phyloP scores from a whole-genome alignment of 2,888 invertebrate species.

The Melangyna quadrimaculata region DNA sequence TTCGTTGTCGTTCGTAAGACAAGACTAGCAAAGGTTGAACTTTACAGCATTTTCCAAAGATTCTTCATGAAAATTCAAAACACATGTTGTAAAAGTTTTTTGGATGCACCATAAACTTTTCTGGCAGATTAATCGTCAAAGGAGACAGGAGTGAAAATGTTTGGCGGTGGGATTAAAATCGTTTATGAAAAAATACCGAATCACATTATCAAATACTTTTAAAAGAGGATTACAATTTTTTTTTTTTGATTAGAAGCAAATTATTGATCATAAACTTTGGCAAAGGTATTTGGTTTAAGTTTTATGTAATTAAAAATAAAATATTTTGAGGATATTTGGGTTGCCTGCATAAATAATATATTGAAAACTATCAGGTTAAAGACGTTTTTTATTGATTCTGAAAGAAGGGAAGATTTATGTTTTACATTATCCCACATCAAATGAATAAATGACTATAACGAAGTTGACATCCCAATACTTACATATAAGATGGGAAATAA shows the following conservation, averaged over 20 bases:
- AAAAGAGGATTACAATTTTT: neutral
- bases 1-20: neutral
- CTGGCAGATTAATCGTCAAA: slow-evolving; percentile 8
- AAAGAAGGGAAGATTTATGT: too few species aligned
- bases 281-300: too few species aligned
- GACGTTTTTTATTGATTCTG: too few species aligned
- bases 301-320: too few species aligned
- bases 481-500: too few species aligned
- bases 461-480: too few species aligned
- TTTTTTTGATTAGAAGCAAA: neutral
- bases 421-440: too few species aligned
- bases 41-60: slow-evolving; percentile 10
- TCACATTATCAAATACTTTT: neutral
- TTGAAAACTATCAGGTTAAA: too few species aligned
- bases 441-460: too few species aligned
- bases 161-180: neutral
- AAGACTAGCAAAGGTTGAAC: neutral
- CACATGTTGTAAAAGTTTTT: slow-evolving; percentile 8
- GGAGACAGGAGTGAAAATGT: neutral
- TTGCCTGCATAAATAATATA: too few species aligned
- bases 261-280: too few species aligned
- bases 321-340: too few species aligned
- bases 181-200: neutral
- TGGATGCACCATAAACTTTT: slow-evolving; percentile 40
- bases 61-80: slow-evolving; percentile 56